A percentile compares a stretch with the other conserved stretches of the same genome.
phyloP scores from a whole-genome alignment of 2,113 vertebrate species.

The Phycodurus eques region DNA sequence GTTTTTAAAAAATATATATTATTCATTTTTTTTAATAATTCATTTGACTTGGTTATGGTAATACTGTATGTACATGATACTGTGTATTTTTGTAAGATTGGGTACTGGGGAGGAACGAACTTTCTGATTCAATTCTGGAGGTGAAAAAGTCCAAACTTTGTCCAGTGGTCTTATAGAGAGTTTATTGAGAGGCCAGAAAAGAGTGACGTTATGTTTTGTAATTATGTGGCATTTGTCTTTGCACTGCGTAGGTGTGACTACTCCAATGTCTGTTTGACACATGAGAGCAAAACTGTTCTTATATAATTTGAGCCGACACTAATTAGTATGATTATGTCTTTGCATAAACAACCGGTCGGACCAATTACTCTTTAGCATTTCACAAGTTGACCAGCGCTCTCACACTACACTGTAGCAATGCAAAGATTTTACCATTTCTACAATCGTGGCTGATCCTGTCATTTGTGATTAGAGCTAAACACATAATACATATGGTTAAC shows the following conservation, averaged over 20 bases:
- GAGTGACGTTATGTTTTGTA: slow-evolving; percentile 14
- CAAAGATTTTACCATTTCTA: neutral
- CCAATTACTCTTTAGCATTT: slow-evolving; percentile 14
- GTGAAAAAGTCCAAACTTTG: neutral
- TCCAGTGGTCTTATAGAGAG: slow-evolving; percentile 2
- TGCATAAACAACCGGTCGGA: neutral
- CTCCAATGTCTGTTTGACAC: slow-evolving; percentile 2
- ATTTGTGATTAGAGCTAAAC: neutral
- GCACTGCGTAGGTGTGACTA: slow-evolving; percentile 25
- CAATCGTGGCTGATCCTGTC: neutral
- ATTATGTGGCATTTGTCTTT: slow-evolving; percentile 40
- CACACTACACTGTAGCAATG: slow-evolving; percentile 9
- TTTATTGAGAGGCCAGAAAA: slow-evolving; percentile 27
- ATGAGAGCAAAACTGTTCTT: slow-evolving; percentile 32
- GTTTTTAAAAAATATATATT: neutral
- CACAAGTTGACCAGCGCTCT: slow-evolving; percentile 9
- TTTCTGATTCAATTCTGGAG: neutral
- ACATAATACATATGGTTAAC: neutral
- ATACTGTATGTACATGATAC: neutral
- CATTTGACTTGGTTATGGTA: neutral
- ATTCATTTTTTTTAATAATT: neutral
- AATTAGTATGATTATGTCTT: slow-evolving; percentile 43
- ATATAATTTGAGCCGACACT: slow-evolving; percentile 46
- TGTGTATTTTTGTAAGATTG: neutral
- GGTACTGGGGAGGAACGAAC: neutral